Evolutionary conservation across 2,888 invertebrate species (phyloP), one percentile per base, ranked within the genome.

Genomic region (Apamea anceps): DNA sequence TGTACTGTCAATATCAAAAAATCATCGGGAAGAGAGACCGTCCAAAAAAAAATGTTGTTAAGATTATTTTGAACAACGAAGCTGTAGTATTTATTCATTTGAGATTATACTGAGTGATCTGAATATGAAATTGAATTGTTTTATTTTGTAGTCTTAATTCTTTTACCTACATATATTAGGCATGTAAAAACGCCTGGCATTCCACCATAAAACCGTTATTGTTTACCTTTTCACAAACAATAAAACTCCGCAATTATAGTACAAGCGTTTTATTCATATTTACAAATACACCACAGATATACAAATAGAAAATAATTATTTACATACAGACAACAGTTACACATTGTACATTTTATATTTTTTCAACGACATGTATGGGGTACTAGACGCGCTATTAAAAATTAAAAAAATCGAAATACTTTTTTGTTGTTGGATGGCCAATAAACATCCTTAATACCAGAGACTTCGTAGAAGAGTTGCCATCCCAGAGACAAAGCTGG

Each of bases 181-280:
- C 45, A 28, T 48, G 68, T 70, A 51, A 32, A 48, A 51, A 51
- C 13, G 28, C 13, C 48, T 25, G 25, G 4, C 13, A 51, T 71
- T 32, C 32, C 10, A 32, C 4, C 45, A 32, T 28, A 28, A 42
- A 28, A 28, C 37, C 15, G 15, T 21, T 74, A 28, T 28, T 42
- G 25, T 76, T 0, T 32, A 76, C 54, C 18, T 45, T 63, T 32
- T 8, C 7, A n/a, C 71, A 76, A 75, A 57, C 8, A 85, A 76
- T 76, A 72, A 77, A 77, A 75, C n/a, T 60, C 28, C 0, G 6
- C 0, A 21, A 62, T 21, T 81, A 81, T 86, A 77, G 79, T 86
- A 88, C 82, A 90, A 89, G 90, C 89, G 32, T 81, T 89, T 88
- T 85, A 87, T 85, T 83, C 37, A 72, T 85, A 87, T 88, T 84